Evolutionary conservation across 2,888 invertebrate species (phyloP).

Genomic region (Azorinus chamasolen): DNA sequence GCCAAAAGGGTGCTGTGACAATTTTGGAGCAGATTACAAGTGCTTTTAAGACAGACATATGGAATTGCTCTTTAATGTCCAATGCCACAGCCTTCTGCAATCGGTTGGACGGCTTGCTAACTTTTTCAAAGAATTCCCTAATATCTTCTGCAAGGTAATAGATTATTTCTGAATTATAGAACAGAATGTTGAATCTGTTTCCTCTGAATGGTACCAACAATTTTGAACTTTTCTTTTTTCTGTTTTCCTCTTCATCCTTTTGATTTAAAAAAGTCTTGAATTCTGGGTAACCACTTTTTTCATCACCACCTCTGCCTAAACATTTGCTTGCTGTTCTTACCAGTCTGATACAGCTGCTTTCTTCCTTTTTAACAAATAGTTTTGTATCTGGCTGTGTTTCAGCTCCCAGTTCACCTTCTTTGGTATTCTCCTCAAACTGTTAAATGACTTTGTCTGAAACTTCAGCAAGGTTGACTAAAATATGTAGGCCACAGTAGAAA

Average conservation of each 20-base stretch:
- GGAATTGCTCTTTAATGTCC: conserved; percentile 25
- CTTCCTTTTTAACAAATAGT: conserved; percentile 21
- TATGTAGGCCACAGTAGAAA: conserved; percentile 42
- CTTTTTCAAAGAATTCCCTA: conserved; percentile 21
- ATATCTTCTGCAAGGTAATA: conserved; percentile 27
- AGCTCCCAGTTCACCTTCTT: conserved; percentile 21
- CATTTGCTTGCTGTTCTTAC: conserved; percentile 26
- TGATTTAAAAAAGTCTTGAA: conserved; percentile 22
- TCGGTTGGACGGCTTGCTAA: conserved; percentile 10
- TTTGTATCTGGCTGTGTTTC: conserved; percentile 16
- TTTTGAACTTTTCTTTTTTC: neutral
- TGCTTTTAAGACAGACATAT: conserved; percentile 29
- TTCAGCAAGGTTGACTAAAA: conserved; percentile 45
- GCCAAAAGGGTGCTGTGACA: conserved; percentile 49
- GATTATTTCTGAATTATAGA: conserved; percentile 39
- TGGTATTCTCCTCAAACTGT: conserved; percentile 21
- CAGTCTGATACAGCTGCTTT: conserved; percentile 10
- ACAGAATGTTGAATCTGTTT: conserved; percentile 39
- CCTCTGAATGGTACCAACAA: conserved; percentile 25
- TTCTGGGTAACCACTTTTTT: conserved; percentile 28
- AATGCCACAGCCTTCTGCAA: conserved; percentile 44
- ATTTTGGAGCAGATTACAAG: conserved; percentile 47
- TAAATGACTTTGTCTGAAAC: conserved; percentile 26
- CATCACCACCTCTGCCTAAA: conserved; percentile 17
- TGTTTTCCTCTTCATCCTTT: conserved; percentile 16